Percentiles rank a stretch among this genome's conserved stretches.
Evolutionary conservation across 2,888 invertebrate species (phyloP).

Genomic region (Lampropteryx suffumata): DNA sequence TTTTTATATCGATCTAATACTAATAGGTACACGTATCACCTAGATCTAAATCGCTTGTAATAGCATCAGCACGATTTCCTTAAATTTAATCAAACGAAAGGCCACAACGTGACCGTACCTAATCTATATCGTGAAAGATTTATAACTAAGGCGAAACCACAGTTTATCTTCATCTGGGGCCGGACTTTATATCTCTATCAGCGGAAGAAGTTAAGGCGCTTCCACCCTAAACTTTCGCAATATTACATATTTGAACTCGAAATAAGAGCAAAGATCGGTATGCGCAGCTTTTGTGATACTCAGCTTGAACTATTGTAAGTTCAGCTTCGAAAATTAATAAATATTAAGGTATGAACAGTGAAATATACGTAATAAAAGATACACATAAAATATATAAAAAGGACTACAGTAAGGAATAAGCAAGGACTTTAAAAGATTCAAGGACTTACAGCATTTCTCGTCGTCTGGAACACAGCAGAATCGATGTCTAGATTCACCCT

Average conservation of each 20-base stretch:
- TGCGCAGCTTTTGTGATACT: slow-evolving; percentile 2
- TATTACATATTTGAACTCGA: slow-evolving; percentile 20
- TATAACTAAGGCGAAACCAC: slow-evolving; percentile 59
- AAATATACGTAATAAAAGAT: too few relatives aligned
- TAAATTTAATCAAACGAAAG: slow-evolving; percentile 56
- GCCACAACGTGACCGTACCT: slow-evolving; percentile 58
- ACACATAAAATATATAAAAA: too few relatives aligned
- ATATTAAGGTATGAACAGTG: too few relatives aligned
- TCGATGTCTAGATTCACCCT: too few relatives aligned
- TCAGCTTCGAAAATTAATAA: too few relatives aligned
- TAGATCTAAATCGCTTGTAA: too few relatives aligned
- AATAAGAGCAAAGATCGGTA: slow-evolving; percentile 8
- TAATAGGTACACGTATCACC: too few relatives aligned
- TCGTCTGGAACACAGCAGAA: too few relatives aligned
- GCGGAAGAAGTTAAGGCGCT: slow-evolving; percentile 34
- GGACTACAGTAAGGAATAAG: too few relatives aligned
- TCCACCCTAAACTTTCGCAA: slow-evolving; percentile 19
- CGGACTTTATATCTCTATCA: slow-evolving; percentile 59
- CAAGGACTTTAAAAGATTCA: too few relatives aligned
- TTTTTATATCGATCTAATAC: too few relatives aligned
- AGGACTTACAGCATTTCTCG: too few relatives aligned
- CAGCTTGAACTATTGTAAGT: neutral
- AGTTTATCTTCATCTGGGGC: slow-evolving; percentile 64
- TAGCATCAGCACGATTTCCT: slow-evolving; percentile 48
- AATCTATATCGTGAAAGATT: slow-evolving; percentile 63